Evolutionary conservation across 2,888 invertebrate genomes (phyloP).

Genomic region (Dolichomitus sp.): DNA sequence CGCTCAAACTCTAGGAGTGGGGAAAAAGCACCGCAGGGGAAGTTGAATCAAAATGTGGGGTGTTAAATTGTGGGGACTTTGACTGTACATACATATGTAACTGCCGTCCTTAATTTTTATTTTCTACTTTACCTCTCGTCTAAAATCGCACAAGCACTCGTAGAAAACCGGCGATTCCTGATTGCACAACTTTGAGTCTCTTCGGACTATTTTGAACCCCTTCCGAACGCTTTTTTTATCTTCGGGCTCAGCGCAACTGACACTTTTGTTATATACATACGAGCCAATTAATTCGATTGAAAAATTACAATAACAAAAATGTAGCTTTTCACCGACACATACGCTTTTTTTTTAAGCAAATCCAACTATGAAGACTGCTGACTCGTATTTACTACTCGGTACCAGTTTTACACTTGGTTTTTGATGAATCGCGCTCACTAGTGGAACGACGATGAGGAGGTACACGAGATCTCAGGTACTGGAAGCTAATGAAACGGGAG

Average conservation of each 20-base stretch:
- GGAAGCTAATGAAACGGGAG: constrained; percentile 60
- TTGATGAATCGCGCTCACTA: constrained; percentile 53
- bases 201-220: neutral
- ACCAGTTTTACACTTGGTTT: constrained; percentile 42
- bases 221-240: neutral
- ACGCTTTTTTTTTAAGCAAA: neutral
- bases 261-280: neutral
- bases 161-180: constrained; percentile 12
- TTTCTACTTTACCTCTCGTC: constrained; percentile 17
- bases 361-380: neutral
- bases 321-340: neutral
- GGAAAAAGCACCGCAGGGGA: no score
- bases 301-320: neutral
- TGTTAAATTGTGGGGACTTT: no score
- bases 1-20: no score
- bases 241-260: neutral
- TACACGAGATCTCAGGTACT: constrained; percentile 51
- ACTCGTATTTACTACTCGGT: neutral
- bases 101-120: constrained; percentile 20
- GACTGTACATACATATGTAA: neutral
- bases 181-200: constrained; percentile 4
- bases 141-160: constrained; percentile 12
- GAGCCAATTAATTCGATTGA: neutral
- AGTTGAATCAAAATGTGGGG: no score
- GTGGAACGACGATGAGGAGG: constrained; percentile 34